Conservation (phyloP, 2,113 vertebrate genomes). For the Falco punctatus region DNA sequence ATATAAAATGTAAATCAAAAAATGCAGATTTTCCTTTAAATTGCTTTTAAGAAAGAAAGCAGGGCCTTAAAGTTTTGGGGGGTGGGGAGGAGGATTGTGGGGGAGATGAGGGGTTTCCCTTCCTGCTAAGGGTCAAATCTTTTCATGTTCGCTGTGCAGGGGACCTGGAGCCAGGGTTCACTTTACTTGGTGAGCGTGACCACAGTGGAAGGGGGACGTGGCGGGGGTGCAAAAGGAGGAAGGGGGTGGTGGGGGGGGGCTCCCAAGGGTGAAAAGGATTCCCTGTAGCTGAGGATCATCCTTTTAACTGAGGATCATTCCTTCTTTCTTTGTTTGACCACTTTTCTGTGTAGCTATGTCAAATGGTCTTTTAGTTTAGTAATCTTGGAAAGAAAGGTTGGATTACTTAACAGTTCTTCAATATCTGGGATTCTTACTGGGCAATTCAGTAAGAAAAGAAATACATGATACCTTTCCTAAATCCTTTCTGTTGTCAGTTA, state of each 20-base stretch:
- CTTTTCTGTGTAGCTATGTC: neutral
- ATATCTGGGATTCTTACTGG: neutral
- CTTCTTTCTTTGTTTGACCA: neutral
- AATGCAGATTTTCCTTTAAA: neutral
- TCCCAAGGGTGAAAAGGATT: conserved; percentile 40
- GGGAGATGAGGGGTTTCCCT: neutral
- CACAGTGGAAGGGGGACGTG: conserved; percentile 68
- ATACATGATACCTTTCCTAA: neutral
- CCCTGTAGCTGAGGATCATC: neutral
- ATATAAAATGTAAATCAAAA: neutral
- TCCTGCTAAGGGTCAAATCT: neutral
- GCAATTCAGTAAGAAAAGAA: neutral
- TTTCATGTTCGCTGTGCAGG: too few species aligned
- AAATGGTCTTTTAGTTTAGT: neutral
- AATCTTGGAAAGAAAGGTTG: neutral
- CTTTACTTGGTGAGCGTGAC: conserved; percentile 78
- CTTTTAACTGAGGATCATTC: neutral
- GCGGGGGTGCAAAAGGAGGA: neutral
- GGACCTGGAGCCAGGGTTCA: neutral
- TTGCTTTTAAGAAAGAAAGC: neutral
- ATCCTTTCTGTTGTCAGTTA: neutral
- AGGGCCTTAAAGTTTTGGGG: neutral
- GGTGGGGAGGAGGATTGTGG: neutral
- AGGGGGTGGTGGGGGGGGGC: neutral
- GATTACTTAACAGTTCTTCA: neutral